These are phyloP conservation scores for Neolamprologus cancellatus DNA, from an alignment of 2,113 vertebrate species.

Conservation along the genomic window DNA sequence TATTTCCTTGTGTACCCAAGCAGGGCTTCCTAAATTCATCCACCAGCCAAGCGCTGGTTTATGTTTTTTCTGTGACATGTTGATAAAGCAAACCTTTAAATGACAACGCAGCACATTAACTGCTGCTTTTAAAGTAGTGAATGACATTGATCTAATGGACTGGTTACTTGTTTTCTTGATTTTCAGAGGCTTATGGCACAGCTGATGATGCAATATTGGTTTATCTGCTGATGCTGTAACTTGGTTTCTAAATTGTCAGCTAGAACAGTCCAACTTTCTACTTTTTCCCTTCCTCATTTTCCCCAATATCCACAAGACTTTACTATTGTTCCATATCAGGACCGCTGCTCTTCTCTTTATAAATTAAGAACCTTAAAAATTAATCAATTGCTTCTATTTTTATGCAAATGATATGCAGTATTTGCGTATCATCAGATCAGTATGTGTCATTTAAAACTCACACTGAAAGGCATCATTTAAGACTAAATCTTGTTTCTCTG, in stretches of 20 bases:
- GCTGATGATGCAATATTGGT: background rate
- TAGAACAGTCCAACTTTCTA: background rate
- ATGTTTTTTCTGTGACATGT: background rate
- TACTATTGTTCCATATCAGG: background rate
- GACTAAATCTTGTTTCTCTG: background rate
- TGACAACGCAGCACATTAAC: background rate
- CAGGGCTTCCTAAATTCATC: background rate
- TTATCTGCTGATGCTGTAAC: background rate
- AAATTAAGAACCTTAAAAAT: background rate
- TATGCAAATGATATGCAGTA: background rate
- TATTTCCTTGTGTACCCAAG: background rate
- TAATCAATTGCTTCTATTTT: background rate
- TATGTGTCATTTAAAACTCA: background rate
- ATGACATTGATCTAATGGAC: background rate
- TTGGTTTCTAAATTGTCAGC: background rate
- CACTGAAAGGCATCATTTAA: background rate
- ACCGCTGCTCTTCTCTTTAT: rapidly evolving
- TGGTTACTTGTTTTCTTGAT: background rate
- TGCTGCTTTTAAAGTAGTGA: background rate
- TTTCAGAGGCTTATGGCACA: background rate
- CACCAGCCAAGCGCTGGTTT: background rate
- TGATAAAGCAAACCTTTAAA: background rate
- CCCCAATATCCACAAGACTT: background rate
- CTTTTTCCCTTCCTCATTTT: background rate
- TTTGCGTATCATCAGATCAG: background rate